Evolutionary conservation across 2,113 vertebrate genomes (phyloP), one percentile per base, ranked within the genome.

Genomic region (Forbesichthys agassizii): DNA sequence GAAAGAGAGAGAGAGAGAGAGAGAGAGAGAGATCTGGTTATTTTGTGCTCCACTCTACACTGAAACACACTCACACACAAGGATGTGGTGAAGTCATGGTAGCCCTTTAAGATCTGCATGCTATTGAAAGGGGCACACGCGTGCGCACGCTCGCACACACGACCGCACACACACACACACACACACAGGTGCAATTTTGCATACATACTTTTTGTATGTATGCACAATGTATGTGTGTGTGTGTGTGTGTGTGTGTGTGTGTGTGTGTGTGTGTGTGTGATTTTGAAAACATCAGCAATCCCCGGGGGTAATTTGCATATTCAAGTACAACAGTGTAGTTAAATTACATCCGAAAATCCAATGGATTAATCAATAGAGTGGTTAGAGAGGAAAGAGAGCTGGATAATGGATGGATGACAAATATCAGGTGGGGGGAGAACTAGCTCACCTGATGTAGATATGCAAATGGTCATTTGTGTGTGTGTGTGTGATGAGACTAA

Each of bases 331-430:
- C 77, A 71, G 71, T 55, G 77, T 80, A 78, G 81, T 82, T 89
- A 84, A 87, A 89, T 89, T 90, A 86, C 82, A 82, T 80, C 80
- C 62, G 75, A 75, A 85, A 84, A 88, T 86, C 83, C 84, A 86
- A 88, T 47, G 73, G 81, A 63, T 78, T 68, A 82, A 87, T 88
- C 86, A 83, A 89, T 90, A 74, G 71, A 86, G 77, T 84, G 82
- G 75, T 42, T 64, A 49, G 9, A 54, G 62, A 47, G 62, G 53
- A 10, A 36, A 27, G 64, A 42, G 36, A 1, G 11, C 33, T 1
- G 42, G 49, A 36, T 58, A 3, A 9, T 56, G 47, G 52, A 62
- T 27, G 52, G 52, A 52, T 66, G 27, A 3, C 27, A 27, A 27
- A 27, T 27, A 27, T 27, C 27, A 27, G 27, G 68, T 7, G 13